Evolutionary conservation across 2,888 invertebrate species (phyloP), one percentile per base, ranked within the genome.

Genomic region (Ophraella communa): DNA sequence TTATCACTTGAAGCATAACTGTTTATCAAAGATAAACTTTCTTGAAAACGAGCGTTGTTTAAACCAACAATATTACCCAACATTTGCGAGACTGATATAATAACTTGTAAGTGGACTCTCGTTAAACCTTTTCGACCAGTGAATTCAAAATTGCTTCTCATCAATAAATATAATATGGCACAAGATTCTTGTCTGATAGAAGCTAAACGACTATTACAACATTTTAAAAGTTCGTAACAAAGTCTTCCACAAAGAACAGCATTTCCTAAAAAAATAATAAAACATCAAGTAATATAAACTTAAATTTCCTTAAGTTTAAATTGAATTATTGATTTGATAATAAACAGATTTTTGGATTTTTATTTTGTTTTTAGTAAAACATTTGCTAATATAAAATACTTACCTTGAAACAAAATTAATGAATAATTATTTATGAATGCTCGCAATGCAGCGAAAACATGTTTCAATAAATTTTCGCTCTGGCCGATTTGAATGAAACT

Each of bases 141-240:
- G 79, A 93, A 94, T 78, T 96, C 95, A 83, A 94, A 97, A 84
- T 96, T 96, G 78, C 94, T 94, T 70, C 96, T 87, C 96, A 97
- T 96, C 30, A 97, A 86, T 55, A 96, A 85, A 83, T 96, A 97
- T 1, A 97, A 85, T 23, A 96, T 89, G 49, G 95, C 95, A 75
- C 95, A 95, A 0, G 96, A 93, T 80, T 96, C 96, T 75, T 94
- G 93, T 18, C 96, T 87, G 57, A 95, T 89, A 64, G 90, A 90
- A 44, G 91, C 89, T 70, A 96, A 86, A 68, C 94, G 90, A 75
- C 94, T 94, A 80, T 91, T 95, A 79, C 95, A 96, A 75, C 94
- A 91, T 67, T 90, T 88, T 53, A 96, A 85, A 62, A 94, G 85
- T 73, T 92, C 91, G 71, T 90, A 88, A 68, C 94, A 94, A 66